Evolutionary conservation across 2,888 invertebrate genomes (phyloP), one percentile per base, ranked within the genome.

Genomic region (Drosophila dives): DNA sequence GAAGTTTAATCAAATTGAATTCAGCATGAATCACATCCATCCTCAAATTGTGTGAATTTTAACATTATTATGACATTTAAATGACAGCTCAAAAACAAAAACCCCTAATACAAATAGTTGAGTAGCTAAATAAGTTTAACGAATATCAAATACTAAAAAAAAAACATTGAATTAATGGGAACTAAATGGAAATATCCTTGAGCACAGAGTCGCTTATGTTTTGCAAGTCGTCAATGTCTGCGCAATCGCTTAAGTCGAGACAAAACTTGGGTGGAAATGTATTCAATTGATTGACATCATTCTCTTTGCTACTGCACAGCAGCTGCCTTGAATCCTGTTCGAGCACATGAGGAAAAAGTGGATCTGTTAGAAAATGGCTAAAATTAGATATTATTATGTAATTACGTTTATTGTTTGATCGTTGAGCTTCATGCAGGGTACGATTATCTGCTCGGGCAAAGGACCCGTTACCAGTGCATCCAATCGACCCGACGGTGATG

Each of bases 401-500:
- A 76, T 58, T 42, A 85, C 83, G 38, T 68, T 66, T 3, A 81
- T 7, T 17, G 78, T 64, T 3, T 61, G 26, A 65, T 88, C 90
- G 33, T 90, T 86, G 2, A 88, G 63, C 20, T 48, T 51, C 0
- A 88, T 3, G 2, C 63, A 71, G 3, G 85, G 79, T 8, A 55
- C 8, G 4, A 12, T 15, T 6, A 64, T 69, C 7, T 40, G 50
- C 4, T 58, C 77, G 4, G 48, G 15, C 12, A 64, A n/a, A 0
- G 80, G 74, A 32, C 42, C 64, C 6, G 71, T 8, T n/a, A 92
- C 90, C 15, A 92, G 75, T 3, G 92, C 81, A 54, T 92, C 93
- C 48, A 93, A 75, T 4, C 92, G 90, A 0, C 92, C 92, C 5
- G 93, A 93, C 0, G 93, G 93, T 54, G 92, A 92, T 17, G 92